Evolutionary conservation across 2,113 vertebrate species (phyloP).

Genomic region (Dolichotis patagonum): DNA sequence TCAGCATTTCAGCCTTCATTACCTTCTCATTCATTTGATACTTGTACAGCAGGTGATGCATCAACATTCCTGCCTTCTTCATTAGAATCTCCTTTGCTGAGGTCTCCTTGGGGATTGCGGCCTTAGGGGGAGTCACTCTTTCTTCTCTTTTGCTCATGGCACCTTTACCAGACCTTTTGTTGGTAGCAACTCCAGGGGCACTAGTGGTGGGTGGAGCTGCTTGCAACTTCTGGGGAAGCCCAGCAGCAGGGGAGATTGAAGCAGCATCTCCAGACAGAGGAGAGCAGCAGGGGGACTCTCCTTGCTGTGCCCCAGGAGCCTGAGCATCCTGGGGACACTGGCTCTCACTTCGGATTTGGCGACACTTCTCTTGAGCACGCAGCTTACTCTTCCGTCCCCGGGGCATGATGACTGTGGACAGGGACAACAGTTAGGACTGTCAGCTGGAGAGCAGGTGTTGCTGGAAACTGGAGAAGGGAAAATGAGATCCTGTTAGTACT

Average conservation of each 20-base stretch:
- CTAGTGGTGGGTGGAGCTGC: too few species aligned
- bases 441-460: background rate
- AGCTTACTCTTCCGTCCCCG: constrained; percentile 57
- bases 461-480: background rate
- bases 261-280: background rate
- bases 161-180: too few species aligned
- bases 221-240: background rate
- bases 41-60: constrained; percentile 38
- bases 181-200: background rate
- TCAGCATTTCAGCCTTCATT: constrained; percentile 25
- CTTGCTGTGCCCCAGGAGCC: background rate
- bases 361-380: constrained; percentile 33
- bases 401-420: constrained; percentile 37
- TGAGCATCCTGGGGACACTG: background rate
- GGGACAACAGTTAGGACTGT: background rate
- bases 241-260: background rate
- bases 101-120: background rate
- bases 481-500: background rate
- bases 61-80: background rate
- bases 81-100: background rate
- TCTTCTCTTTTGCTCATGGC: background rate
- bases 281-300: background rate
- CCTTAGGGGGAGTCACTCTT: background rate
- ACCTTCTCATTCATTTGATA: background rate
- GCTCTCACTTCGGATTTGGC: background rate